Conservation (phyloP, 2,797 vertebrate genomes). For the Cossypha polioptera region DNA sequence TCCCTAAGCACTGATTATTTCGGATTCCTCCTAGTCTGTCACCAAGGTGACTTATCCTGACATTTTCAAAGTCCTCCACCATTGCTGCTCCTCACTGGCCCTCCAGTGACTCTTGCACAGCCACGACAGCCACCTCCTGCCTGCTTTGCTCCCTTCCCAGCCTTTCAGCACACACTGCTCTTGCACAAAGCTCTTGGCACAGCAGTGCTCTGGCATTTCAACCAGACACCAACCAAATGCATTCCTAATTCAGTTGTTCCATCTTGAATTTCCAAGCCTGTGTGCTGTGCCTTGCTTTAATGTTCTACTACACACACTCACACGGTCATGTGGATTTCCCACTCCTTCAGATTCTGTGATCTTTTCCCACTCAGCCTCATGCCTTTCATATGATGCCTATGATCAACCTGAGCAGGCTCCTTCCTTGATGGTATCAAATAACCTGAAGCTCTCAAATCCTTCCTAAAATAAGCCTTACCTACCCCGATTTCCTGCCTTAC, state of each 20-base stretch:
- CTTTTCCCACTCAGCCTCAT: neutral
- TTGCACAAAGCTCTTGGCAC: neutral
- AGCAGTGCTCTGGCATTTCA: neutral
- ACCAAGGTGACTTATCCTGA: neutral
- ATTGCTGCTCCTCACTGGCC: neutral
- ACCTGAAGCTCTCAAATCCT: neutral
- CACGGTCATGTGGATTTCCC: neutral
- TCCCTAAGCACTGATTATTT: neutral
- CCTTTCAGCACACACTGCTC: neutral
- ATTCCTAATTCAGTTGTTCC: neutral
- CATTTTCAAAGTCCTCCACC: neutral
- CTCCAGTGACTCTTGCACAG: neutral
- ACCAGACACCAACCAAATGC: neutral
- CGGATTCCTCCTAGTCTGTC: constrained; percentile 20
- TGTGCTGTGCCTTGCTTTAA: neutral
- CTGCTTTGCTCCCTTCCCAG: neutral
- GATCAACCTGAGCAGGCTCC: neutral
- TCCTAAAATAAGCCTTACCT: constrained; percentile 25
- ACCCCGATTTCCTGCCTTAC: neutral
- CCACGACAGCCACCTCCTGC: neutral
- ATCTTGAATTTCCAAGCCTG: neutral
- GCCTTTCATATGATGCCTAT: neutral
- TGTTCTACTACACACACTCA: neutral
- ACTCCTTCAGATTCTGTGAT: neutral
- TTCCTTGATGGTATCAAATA: neutral